Evolutionary conservation across 1,140 invertebrate genomes (phyloP), one percentile per base, ranked within the genome.

Genomic region (Zaprionus ghesquierei): DNA sequence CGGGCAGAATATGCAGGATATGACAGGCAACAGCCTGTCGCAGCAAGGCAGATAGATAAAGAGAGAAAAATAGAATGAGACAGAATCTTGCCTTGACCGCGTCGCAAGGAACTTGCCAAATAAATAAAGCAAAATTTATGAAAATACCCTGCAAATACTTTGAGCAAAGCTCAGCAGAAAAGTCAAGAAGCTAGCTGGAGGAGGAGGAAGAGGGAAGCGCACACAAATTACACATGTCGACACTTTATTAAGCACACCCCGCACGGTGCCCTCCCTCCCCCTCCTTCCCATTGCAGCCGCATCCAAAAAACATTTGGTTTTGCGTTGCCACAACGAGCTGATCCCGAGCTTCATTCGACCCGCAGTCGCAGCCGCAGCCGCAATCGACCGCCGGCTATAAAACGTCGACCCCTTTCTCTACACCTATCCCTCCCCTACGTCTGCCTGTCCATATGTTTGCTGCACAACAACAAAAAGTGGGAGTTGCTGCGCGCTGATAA

Each of bases 221-320:
- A 72, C 77, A 84, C 80, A 89, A 89, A 89, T 89, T 87, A 89
- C 84, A 89, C 80, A 89, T 89, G 84, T 89, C 84, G 84, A 89
- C 84, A 89, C 84, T 89, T 89, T 89, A 89, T 89, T 89, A 89
- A 78, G 69, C 31, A 71, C 73, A 70, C 59, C 38, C 53, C 2
- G 15, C n/a, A 10, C 44, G 44, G 9, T 10, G 15, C 25, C 22
- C 6, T 20, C 18, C 29, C 23, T 20, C 27, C 6, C 27, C 6
- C 1, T 9, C 18, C n/a, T 6, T 22, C 41, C 18, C 18, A 46
- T 64, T 71, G 81, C 80, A 85, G 84, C 35, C 60, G 72, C 74
- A 77, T 64, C 27, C 55, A 75, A 51, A 78, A 77, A 77, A 79
- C 77, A 89, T 75, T 69, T 71, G 64, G 61, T 71, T 72, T 85